These are phyloP conservation scores for Apis cerana DNA, from an alignment of 1,140 invertebrate species.

Conservation along the genomic window DNA sequence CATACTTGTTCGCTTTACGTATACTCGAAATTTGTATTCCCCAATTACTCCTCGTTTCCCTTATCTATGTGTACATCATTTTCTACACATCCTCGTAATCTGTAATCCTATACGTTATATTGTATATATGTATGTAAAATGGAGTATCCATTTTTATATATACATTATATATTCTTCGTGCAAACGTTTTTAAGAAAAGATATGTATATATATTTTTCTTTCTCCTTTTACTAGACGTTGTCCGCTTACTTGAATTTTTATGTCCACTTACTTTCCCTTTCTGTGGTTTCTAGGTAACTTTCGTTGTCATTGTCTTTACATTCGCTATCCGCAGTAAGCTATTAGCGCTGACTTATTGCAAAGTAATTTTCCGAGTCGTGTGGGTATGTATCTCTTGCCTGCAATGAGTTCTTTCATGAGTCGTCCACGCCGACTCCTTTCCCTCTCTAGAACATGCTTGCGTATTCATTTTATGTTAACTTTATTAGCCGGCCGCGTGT, in stretches of 20 bases:
- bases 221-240: conserved; percentile 12
- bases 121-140: no score
- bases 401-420: neutral
- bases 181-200: no score
- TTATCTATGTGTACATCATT: neutral
- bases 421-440: neutral
- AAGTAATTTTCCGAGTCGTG: conserved; percentile 35
- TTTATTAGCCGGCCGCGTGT: neutral
- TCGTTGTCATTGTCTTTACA: conserved; percentile 49
- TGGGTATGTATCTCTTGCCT: conserved; percentile 52
- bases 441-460: neutral
- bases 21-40: neutral
- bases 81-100: neutral
- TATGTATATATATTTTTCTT: no score
- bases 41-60: neutral
- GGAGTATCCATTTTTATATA: no score
- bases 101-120: neutral
- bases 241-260: conserved; percentile 3
- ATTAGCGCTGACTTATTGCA: conserved; percentile 44
- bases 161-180: no score
- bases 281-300: conserved; percentile 60
- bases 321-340: conserved; percentile 37
- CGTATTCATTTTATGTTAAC: neutral
- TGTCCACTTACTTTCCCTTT: conserved; percentile 35
- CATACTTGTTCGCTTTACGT: conserved; percentile 22